Evolutionary conservation across 2,113 vertebrate genomes (phyloP), one percentile per base, ranked within the genome.

Genomic region (Aspidoscelis tigris): DNA sequence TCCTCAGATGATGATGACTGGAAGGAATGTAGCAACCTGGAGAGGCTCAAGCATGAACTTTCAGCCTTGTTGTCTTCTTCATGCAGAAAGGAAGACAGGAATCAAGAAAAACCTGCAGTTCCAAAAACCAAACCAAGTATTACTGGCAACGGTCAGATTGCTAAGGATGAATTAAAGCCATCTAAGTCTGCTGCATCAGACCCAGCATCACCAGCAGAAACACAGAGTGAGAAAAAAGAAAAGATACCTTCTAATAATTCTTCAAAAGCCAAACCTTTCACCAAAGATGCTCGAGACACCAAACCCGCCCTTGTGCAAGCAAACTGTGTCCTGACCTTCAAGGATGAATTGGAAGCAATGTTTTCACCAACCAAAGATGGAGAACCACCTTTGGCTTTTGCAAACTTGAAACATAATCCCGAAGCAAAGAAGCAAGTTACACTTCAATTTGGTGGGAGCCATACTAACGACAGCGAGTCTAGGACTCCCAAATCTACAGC

Each of bases 311-410:
- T 84, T 9, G 0, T 10, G 0, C 90, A 91, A 33, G n/a, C 87
- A 78, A 83, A 55, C 87, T 95, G 91, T 0, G 96, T 96, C 82
- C 86, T 83, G 89, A 94, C 91, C 0, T 95, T 96, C 90, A 92
- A 92, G 80, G 92, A 82, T 0, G 94, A 96, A 89, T 90, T 97
- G 86, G 96, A 97, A 88, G 96, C 96, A 33, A 85, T 94, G 47
- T 86, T 97, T 41, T 88, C 94, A 5, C 83, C 90, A 43, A 88
- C 92, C 7, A 96, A 95, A 84, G 95, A 95, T 4, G 82, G 89
- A 66, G 95, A 91, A 14, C 89, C 93, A 39, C 39, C 81, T 0
- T 2, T 4, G 2, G 85, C 80, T 5, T 58, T 80, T 4, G 11
- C 90, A 86, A 90, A 90, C 7, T 91, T 89, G 58, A 95, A 90